A percentile compares a stretch with the other conserved stretches of the same genome.
Conservation (phyloP, 2,797 vertebrate species). For the Lepus oiostolus region DNA sequence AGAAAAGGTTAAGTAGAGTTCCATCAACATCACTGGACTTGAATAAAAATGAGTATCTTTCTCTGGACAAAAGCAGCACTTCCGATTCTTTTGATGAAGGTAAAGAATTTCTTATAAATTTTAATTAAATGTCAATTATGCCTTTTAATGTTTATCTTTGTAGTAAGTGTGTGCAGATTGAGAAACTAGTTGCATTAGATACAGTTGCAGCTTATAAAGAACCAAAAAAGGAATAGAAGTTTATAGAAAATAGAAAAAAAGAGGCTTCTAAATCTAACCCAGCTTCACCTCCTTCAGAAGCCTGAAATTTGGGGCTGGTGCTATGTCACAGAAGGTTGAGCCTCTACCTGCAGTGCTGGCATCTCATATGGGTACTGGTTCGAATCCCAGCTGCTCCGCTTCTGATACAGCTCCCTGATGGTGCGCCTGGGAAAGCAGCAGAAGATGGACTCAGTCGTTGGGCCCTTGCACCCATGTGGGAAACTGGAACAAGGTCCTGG, state of each 20-base stretch:
- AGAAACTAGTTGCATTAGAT: slow-evolving; percentile 43
- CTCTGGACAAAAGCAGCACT: slow-evolving; percentile 92
- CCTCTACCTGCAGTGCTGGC: no score
- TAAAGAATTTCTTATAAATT: slow-evolving; percentile 83
- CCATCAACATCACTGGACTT: slow-evolving; percentile 91
- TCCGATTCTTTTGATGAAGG: slow-evolving; percentile 94
- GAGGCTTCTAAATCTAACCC: not conserved
- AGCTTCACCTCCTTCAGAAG: slow-evolving; percentile 26
- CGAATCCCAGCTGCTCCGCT: no score
- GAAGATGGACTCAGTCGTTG: no score
- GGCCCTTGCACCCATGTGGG: no score
- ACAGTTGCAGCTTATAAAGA: not conserved
- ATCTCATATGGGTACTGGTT: no score
- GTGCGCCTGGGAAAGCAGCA: no score
- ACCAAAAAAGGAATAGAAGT: not conserved
- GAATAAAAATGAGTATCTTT: slow-evolving; percentile 93
- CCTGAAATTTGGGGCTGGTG: not conserved
- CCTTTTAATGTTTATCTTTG: slow-evolving; percentile 65
- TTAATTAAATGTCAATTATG: slow-evolving; percentile 25
- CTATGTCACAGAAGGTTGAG: no score
- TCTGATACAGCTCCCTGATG: no score
- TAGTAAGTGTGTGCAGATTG: not conserved
- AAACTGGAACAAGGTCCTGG: no score
- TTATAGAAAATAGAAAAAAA: not conserved
- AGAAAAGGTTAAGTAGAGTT: slow-evolving; percentile 86